Evolutionary conservation across 2,113 vertebrate species (phyloP), one percentile per base, ranked within the genome.

Genomic region (Mesembrinibis cayennensis): DNA sequence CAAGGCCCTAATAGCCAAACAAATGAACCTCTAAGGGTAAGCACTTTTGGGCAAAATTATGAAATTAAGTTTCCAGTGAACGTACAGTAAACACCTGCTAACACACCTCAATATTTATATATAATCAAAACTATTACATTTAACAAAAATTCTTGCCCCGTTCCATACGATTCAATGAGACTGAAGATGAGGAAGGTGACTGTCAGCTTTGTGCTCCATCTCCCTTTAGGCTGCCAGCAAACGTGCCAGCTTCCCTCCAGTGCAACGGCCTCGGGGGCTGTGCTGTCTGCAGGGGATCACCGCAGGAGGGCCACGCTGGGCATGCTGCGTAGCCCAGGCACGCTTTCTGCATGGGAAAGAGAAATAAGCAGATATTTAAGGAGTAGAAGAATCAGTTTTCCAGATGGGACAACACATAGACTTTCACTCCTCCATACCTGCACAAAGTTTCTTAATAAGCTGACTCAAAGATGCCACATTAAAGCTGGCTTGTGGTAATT

Each of bases 261-360:
- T 1, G 9, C 1, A 0, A 2, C 16, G 1, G 67, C 58, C 70
- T 4, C 7, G 0, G 45, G 29, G 66, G 20, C 63, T 27, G 34
- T 7, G 29, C 36, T 55, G 36, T 5, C 73, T 12, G 16, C 8
- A 4, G 63, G 47, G 59, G 38, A 10, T 83, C 67, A 2, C 6
- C 0, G 21, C 82, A 38, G 72, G 21, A 36, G 29, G 8, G 23
- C 38, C 1, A 0, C 5, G 40, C 44, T 25, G 40, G 88, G 56
- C 12, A 2, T 0, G 0, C 56, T 79, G 74, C 49, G 79, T 17
- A 47, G 7, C 23, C 34, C 73, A n/a, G 30, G 27, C 9, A 16
- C 5, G 0, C 18, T 44, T 8, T n/a, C 32, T 16, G 74, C 61
- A n/a, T 49, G 25, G 30, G 2, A 85, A 87, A 72, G 16, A 85